Base-by-base conservation (phyloP, 2,888 invertebrate species). In the Nomada flava region DNA sequence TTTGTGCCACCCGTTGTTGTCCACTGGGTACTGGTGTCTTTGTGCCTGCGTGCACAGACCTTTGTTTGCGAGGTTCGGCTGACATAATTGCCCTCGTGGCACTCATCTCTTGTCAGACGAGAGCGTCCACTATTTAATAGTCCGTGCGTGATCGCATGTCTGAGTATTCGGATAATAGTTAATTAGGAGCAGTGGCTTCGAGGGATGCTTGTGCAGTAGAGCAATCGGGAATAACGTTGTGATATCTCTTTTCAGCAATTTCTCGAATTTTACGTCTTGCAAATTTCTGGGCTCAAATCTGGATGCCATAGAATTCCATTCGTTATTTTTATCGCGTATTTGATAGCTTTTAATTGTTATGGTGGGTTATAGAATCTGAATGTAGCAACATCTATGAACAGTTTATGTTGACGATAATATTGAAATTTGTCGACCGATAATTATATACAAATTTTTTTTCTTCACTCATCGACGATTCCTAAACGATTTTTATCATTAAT, bases 51-150 rank as follows among this genome's bases (percentile, higher is more conserved):
- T 26, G 20, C 20, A 4, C 42, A 47, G 59, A n/a, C 47, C 57
- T 15, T 47, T 15, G n/a, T 20, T 36, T 59, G 26, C 26, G n/a
- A 9, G 20, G 29, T 15, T 69, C 3, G 11, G 57, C 44, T n/a
- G 13, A 44, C 69, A 59, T 69, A 59, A 59, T 47, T 69, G 26
- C 57, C 44, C 44, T 69, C 69, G n/a, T n/a, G 2, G 13, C n/a
- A 57, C 26, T 59, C 36, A 36, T 36, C 36, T 36, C 36, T 7
- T 36, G 36, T 36, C 57, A 23, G 29, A 69, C 15, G n/a, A n/a
- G n/a, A 4, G 18, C 47, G 9, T 59, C 57, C 23, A 23, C 26
- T 59, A n/a, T 69, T 69, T 69, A 59, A 69, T 69, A 26, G 44
- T 26, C 4, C n/a, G 18, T 18, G 5, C 44, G 18, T 55, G 47